Evolutionary conservation across 2,888 invertebrate genomes (phyloP).

Genomic region (Drosophila antonietae): DNA sequence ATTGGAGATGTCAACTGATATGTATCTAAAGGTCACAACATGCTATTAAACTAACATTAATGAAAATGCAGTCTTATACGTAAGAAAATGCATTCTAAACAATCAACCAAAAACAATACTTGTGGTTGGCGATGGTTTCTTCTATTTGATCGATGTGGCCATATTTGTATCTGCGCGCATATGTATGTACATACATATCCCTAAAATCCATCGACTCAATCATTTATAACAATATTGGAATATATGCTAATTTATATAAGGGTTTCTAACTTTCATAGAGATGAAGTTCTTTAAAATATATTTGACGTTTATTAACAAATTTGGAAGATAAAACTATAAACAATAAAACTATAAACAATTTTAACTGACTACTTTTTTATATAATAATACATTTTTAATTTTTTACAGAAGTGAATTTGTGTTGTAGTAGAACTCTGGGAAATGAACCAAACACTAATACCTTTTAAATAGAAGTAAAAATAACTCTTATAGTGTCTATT

Average conservation of each 20-base stretch:
- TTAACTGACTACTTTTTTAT: no score
- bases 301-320: neutral
- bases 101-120: conserved; percentile 3
- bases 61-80: conserved; percentile 2
- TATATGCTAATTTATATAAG: neutral
- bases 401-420: neutral
- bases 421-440: neutral
- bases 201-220: no score
- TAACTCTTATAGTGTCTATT: conserved; percentile 1
- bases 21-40: conserved; percentile 67
- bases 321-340: no score
- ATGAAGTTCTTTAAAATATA: neutral
- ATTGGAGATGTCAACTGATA: conserved; percentile 36
- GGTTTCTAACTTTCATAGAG: neutral
- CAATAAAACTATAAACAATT: no score
- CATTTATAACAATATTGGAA: no score
- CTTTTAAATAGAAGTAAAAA: neutral
- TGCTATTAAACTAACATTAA: conserved; percentile 21
- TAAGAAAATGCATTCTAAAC: conserved; percentile 4
- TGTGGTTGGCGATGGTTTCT: conserved; percentile 20
- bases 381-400: neutral
- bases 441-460: neutral
- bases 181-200: neutral
- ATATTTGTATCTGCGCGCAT: neutral
- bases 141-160: conserved; percentile 17